Percentiles rank a stretch among this genome's conserved stretches.
Evolutionary conservation across 1,140 invertebrate genomes (phyloP).

Genomic region (Lethrus apterus): DNA sequence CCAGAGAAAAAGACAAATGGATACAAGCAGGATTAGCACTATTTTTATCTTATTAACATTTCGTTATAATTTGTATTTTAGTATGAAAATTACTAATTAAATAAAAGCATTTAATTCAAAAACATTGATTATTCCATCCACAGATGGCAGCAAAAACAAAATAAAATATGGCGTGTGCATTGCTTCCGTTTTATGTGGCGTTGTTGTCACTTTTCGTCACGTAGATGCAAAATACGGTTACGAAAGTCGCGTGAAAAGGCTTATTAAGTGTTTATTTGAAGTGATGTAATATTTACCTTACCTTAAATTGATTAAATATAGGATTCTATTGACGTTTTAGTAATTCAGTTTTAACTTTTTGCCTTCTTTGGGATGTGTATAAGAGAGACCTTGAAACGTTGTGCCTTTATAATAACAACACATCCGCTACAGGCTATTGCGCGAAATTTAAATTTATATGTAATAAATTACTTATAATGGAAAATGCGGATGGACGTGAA

Average conservation of each 20-base stretch:
- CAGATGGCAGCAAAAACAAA: constrained; percentile 1
- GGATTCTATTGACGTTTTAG: neutral
- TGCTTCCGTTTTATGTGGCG: constrained; percentile 19
- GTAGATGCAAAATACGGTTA: no score
- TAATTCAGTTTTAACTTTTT: constrained; percentile 11
- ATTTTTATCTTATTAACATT: constrained; percentile 23
- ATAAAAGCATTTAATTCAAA: no score
- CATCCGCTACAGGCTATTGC: constrained; percentile 21
- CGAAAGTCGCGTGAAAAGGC: no score
- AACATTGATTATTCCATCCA: no score
- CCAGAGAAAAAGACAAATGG: constrained; percentile 34
- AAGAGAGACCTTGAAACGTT: constrained; percentile 38
- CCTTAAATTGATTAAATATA: constrained; percentile 12
- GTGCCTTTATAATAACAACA: constrained; percentile 29
- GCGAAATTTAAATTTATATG: constrained; percentile 20
- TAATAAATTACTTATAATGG: constrained; percentile 21
- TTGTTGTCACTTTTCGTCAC: constrained; percentile 37
- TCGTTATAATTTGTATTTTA: neutral
- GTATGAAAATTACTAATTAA: neutral
- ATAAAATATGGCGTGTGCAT: constrained; percentile 1
- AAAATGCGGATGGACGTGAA: constrained; percentile 23
- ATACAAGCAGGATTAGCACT: constrained; percentile 26
- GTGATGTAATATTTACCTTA: constrained; percentile 22
- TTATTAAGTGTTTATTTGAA: constrained; percentile 16
- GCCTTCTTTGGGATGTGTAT: constrained; percentile 20